Percentiles rank a stretch among this genome's conserved stretches.
phyloP scores from a whole-genome alignment of 2,113 vertebrate species.

The Corythaeola cristata region DNA sequence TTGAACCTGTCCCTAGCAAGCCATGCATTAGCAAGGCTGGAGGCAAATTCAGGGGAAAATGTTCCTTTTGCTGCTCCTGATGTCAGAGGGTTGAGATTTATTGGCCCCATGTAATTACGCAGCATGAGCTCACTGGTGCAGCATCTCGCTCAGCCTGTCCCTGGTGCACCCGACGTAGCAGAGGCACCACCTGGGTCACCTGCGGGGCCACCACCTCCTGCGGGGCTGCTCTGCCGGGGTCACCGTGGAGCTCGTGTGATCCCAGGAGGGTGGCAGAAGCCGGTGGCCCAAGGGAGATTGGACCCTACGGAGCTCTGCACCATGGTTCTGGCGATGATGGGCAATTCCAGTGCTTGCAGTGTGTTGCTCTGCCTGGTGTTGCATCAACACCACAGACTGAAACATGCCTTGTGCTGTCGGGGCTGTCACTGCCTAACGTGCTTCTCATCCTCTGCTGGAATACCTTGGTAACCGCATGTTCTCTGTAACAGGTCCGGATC shows the following conservation, averaged over 20 bases:
- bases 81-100: not conserved
- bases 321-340: not conserved
- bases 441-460: not conserved
- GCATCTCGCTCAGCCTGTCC: not conserved
- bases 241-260: not conserved
- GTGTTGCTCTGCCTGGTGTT: not conserved
- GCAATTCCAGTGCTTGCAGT: fast-evolving
- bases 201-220: not conserved
- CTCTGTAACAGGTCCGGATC: conserved; percentile 86
- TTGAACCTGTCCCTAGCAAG: not conserved
- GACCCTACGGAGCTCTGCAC: not conserved
- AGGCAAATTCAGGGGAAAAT: not conserved
- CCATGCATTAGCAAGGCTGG: not conserved
- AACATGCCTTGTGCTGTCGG: fast-evolving
- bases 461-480: fast-evolving
- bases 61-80: not conserved
- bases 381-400: not conserved
- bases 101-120: fast-evolving
- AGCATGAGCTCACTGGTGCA: not conserved
- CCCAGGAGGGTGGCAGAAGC: not conserved
- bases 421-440: not conserved
- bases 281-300: fast-evolving
- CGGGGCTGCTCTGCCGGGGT: not conserved
- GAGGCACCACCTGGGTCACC: not conserved
- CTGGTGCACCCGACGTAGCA: not conserved